phyloP scores from a whole-genome alignment of 2,113 vertebrate genomes.

The Zosterops japonicus region DNA sequence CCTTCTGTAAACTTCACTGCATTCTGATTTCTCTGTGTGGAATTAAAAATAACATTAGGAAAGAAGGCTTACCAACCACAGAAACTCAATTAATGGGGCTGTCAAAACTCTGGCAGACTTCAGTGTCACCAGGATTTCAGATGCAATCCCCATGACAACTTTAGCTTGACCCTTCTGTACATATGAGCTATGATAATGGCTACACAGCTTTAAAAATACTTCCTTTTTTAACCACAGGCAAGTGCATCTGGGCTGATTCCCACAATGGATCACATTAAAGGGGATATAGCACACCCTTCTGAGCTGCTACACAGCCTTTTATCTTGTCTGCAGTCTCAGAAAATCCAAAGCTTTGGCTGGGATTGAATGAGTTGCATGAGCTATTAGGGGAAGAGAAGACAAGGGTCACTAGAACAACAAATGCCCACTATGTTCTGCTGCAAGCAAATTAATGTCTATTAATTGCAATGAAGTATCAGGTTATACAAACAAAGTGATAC shows the following conservation, averaged over 20 bases:
- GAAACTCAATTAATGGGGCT: conserved; percentile 33
- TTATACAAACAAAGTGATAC: not conserved
- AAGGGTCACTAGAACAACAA: not conserved
- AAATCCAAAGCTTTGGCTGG: not conserved
- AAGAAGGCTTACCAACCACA: not conserved
- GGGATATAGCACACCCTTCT: not conserved
- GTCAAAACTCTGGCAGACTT: conserved; percentile 40
- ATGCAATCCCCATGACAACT: not conserved
- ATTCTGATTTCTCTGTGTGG: not conserved
- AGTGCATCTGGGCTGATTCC: not conserved
- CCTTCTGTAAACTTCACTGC: not conserved
- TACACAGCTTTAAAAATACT: conserved; percentile 15
- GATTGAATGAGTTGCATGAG: not conserved
- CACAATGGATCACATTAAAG: not conserved
- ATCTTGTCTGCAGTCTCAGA: not conserved
- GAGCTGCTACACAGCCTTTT: not conserved
- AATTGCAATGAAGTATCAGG: conserved; percentile 22
- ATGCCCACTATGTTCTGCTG: conserved; percentile 1
- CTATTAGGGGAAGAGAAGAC: not conserved
- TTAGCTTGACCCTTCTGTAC: not conserved
- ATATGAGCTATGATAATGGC: conserved; percentile 13
- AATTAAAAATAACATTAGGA: not conserved
- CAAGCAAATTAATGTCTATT: not conserved
- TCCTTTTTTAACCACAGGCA: not conserved
- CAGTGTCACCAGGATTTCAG: conserved; percentile 32